These are phyloP conservation scores for Himalopsyche anomala DNA, from an alignment of 2,888 invertebrate genomes.

Conservation along the genomic window DNA sequence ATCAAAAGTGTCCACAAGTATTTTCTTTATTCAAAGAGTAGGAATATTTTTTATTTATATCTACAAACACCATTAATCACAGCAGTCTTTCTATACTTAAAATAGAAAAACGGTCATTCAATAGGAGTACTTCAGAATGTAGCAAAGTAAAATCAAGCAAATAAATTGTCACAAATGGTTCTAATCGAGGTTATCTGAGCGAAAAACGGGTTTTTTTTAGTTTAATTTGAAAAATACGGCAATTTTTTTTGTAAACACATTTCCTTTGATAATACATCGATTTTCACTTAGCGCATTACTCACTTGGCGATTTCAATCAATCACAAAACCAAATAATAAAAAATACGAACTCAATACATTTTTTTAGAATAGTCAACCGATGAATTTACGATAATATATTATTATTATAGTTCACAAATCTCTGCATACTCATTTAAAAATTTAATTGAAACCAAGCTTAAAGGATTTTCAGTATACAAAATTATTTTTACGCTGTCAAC, in stretches of 20 bases:
- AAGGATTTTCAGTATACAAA: no score
- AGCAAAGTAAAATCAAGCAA: background rate
- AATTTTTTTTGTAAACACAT: conserved; percentile 8
- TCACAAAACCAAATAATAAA: conserved; percentile 12
- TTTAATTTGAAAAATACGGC: conserved; percentile 8
- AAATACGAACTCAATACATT: background rate
- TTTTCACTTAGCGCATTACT: conserved; percentile 32
- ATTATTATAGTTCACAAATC: no score
- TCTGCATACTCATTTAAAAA: no score
- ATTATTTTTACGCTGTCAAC: no score
- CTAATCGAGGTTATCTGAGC: conserved; percentile 28
- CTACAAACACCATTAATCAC: no score
- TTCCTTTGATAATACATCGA: conserved; percentile 32
- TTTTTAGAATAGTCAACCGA: background rate
- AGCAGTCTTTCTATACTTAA: no score
- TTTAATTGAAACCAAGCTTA: no score
- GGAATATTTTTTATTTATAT: no score
- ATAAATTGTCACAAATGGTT: conserved; percentile 18
- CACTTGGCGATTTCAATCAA: conserved; percentile 34
- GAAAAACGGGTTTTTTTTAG: background rate
- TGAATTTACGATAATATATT: no score
- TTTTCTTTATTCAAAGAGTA: no score
- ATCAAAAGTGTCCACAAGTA: no score
- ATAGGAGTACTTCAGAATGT: background rate
- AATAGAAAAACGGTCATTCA: no score